Percentiles rank a stretch among this genome's conserved stretches.
These are phyloP conservation scores for Musca vetustissima DNA, from an alignment of 1,140 invertebrate species.

Conservation along the genomic window DNA sequence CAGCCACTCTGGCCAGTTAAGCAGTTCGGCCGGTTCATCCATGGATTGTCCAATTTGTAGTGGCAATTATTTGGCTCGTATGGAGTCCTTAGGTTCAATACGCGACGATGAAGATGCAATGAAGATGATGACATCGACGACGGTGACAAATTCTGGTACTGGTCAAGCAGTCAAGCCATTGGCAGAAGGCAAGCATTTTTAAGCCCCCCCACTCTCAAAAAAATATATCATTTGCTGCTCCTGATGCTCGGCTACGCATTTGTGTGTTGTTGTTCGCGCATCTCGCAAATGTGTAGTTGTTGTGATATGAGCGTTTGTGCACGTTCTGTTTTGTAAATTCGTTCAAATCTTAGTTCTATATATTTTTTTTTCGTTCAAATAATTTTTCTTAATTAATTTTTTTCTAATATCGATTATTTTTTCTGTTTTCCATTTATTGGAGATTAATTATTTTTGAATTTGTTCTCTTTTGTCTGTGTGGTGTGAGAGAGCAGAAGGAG, in stretches of 20 bases:
- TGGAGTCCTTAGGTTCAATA: conserved; percentile 19
- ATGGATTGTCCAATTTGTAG: conserved; percentile 46
- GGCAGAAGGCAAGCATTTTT: conserved; percentile 51
- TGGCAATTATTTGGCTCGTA: conserved; percentile 21
- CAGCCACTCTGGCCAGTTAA: not conserved
- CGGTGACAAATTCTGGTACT: not conserved
- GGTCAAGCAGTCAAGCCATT: not conserved
- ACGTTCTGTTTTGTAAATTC: conserved; percentile 55
- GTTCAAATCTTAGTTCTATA: too few species aligned
- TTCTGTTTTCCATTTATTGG: too few species aligned
- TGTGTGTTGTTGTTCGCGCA: not conserved
- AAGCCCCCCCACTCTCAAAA: too few species aligned
- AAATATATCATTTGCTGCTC: conserved; percentile 10
- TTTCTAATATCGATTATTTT: not conserved
- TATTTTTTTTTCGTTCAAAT: not conserved
- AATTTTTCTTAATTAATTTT: not conserved
- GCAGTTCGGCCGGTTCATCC: conserved; percentile 11
- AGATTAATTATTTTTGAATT: too few species aligned
- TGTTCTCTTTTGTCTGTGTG: too few species aligned
- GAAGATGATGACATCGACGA: conserved; percentile 17
- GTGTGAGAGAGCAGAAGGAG: too few species aligned
- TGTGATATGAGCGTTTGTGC: conserved; percentile 39
- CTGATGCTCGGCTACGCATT: not conserved
- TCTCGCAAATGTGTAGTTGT: conserved; percentile 19
- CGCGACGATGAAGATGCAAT: too few species aligned